Evolutionary conservation across 2,113 vertebrate species (phyloP), one percentile per base, ranked within the genome.

Genomic region (Pachycephala philippinensis): DNA sequence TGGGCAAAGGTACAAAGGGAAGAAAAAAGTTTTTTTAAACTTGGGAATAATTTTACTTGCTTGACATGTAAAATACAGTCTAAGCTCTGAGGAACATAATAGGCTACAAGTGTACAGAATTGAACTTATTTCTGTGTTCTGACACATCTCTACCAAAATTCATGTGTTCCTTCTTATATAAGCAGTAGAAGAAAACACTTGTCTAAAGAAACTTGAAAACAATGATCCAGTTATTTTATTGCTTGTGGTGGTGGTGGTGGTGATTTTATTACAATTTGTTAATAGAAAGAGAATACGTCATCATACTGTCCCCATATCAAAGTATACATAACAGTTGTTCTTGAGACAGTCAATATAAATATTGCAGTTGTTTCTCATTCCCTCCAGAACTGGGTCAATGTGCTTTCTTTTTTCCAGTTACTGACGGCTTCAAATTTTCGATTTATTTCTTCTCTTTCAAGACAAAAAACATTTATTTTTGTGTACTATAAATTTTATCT

Each of bases 91-190:
- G 87, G 35, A 95, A 95, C 9, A 44, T 80, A 71, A 77, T 82
- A 77, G 37, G 53, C n/a, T 87, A 82, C 68, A 92, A 47, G 11
- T 81, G 27, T 44, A 68, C 79, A 27, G 63, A 96, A 93, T 54
- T 87, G n/a, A 89, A 96, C 84, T 93, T 64, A 78, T 54, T 83
- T 82, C 44, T 91, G 33, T 86, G n/a, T 88, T 96, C 59, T 79
- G n/a, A 91, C 30, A 57, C 13, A 81, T 83, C 11, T 90, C 49
- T 49, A 84, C 40, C 8, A 86, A 91, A 95, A 85, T 27, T 90
- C 5, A 5, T 65, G 56, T 52, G 14, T 44, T 94, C 27, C 11
- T 95, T 90, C 37, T 89, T 68, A 74, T 24, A 56, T 40, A 74
- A 94, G 56, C 31, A 68, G 24, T 31, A 94, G 63, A 77, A 79